phyloP scores from a whole-genome alignment of 2,113 vertebrate species.

The Trematocara marginatum region DNA sequence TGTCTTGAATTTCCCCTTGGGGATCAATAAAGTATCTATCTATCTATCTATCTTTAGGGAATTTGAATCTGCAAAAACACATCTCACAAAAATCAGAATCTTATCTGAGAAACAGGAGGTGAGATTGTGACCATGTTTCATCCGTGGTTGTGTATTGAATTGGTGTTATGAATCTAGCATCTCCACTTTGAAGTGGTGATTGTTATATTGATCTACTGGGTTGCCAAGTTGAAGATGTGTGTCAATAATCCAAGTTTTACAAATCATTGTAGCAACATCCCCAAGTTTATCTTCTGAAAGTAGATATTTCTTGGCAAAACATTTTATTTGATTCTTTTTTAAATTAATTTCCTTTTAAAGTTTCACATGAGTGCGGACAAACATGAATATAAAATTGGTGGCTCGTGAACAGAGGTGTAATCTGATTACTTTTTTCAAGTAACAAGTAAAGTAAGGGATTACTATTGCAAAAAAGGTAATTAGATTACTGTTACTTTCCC shows the following conservation, averaged over 20 bases:
- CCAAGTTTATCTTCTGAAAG: background rate
- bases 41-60: too few species aligned
- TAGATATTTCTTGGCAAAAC: background rate
- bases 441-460: background rate
- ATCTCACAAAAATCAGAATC: background rate
- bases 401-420: rapidly evolving
- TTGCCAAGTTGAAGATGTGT: background rate
- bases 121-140: background rate
- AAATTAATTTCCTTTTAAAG: background rate
- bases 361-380: background rate
- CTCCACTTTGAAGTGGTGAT: background rate
- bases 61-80: background rate
- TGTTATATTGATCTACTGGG: background rate
- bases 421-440: background rate
- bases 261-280: background rate
- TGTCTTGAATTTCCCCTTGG: too few species aligned
- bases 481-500: rapidly evolving
- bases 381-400: background rate
- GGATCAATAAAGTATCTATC: too few species aligned
- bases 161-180: background rate
- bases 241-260: background rate
- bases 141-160: background rate
- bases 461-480: background rate
- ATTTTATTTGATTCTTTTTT: background rate
- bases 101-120: background rate